phyloP scores from a whole-genome alignment of 2,113 vertebrate species.

The Megaleporinus macrocephalus region DNA sequence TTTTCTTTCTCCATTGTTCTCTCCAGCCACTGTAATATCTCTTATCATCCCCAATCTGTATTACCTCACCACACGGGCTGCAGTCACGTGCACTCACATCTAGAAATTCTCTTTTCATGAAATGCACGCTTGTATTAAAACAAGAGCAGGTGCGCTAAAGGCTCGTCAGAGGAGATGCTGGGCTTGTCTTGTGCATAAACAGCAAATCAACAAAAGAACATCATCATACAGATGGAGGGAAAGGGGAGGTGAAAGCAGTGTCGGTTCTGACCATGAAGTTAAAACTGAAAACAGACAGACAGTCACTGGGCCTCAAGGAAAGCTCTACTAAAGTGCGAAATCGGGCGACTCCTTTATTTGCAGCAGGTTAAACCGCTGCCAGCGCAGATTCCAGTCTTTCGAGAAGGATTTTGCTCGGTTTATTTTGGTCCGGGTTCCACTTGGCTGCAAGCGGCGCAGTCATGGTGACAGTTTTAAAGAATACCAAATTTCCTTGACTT shows the following conservation, averaged over 20 bases:
- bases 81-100: slow-evolving; percentile 1
- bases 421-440: slow-evolving; percentile 31
- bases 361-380: slow-evolving; percentile 15
- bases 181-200: neutral
- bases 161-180: neutral
- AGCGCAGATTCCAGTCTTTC: slow-evolving; percentile 37
- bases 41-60: slow-evolving; percentile 27
- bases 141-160: slow-evolving; percentile 24
- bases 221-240: neutral
- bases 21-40: slow-evolving; percentile 15
- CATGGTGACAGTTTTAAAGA: slow-evolving; percentile 31
- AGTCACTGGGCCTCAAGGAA: slow-evolving; percentile 3
- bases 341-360: neutral
- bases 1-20: slow-evolving; percentile 19
- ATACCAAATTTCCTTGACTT: slow-evolving; percentile 12
- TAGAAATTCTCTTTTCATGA: slow-evolving; percentile 13
- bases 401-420: slow-evolving; percentile 13
- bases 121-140: slow-evolving; percentile 30
- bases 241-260: slow-evolving; percentile 4
- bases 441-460: neutral
- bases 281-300: neutral
- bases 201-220: neutral
- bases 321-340: slow-evolving; percentile 9
- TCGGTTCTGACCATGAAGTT: neutral
- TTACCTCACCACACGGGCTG: slow-evolving; percentile 28